phyloP scores from a whole-genome alignment of 2,113 vertebrate species.

The Columba livia region DNA sequence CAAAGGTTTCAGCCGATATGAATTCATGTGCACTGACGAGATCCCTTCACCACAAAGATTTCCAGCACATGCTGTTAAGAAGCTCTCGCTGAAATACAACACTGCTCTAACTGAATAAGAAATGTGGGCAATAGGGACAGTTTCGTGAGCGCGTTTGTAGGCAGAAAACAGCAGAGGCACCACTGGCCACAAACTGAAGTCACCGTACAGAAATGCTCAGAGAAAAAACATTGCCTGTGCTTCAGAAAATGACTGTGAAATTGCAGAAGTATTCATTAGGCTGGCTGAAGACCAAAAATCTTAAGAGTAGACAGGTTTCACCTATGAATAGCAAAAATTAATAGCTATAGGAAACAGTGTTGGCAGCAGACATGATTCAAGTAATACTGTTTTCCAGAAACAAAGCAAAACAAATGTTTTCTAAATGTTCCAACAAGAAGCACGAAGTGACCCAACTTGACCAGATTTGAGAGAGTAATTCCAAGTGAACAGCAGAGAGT shows the following conservation, averaged over 20 bases:
- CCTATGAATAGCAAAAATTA: background rate
- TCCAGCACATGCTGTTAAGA: background rate
- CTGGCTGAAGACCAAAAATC: background rate
- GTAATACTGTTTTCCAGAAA: background rate
- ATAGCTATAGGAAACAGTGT: background rate
- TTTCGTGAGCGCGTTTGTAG: background rate
- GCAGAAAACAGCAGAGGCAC: conserved; percentile 7
- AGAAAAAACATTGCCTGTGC: background rate
- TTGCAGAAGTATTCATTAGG: background rate
- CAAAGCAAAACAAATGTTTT: background rate
- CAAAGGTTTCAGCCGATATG: background rate
- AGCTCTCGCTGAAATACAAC: background rate
- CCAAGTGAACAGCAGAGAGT: accelerated
- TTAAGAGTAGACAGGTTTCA: background rate
- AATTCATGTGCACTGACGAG: background rate
- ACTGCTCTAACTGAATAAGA: background rate
- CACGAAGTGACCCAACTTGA: background rate
- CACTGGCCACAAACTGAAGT: background rate
- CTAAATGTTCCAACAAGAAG: background rate
- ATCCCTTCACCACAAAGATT: background rate
- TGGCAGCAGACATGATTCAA: background rate
- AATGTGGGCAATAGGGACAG: background rate
- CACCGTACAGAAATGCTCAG: background rate
- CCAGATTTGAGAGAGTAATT: background rate
- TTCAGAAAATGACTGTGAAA: background rate